These are phyloP conservation scores for Spisula subtruncata DNA, from an alignment of 2,888 invertebrate species.

Conservation along the genomic window DNA sequence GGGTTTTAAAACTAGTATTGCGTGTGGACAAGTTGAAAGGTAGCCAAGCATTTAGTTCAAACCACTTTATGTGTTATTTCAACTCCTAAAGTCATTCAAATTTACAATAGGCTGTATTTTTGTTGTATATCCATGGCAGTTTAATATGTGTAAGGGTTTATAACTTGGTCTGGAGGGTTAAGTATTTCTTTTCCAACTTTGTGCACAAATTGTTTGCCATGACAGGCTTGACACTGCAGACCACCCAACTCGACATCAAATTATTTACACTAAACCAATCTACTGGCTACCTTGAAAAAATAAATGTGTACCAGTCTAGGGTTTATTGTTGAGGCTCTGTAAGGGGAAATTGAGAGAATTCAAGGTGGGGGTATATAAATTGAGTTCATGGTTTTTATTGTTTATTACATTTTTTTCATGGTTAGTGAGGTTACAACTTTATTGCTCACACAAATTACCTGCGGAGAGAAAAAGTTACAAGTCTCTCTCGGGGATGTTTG, in stretches of 20 bases:
- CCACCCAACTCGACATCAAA: slow-evolving; percentile 55
- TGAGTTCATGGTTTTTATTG: slow-evolving; percentile 18
- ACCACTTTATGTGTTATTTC: slow-evolving; percentile 8
- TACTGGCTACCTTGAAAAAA: slow-evolving; percentile 49
- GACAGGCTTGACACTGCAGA: slow-evolving; percentile 30
- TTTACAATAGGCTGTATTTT: background rate
- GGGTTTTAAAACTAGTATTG: background rate
- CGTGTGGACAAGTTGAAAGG: background rate
- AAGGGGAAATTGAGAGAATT: slow-evolving; percentile 10
- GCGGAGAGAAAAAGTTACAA: background rate
- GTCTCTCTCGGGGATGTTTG: background rate
- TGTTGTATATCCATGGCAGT: slow-evolving; percentile 29
- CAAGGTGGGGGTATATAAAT: slow-evolving; percentile 7
- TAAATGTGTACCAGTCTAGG: slow-evolving; percentile 38
- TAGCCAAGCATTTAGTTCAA: slow-evolving; percentile 13
- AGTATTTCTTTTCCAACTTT: slow-evolving; percentile 13
- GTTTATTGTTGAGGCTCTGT: slow-evolving; percentile 43
- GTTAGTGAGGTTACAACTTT: background rate
- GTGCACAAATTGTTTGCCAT: background rate
- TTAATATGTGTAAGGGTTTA: slow-evolving; percentile 16
- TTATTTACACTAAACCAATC: slow-evolving; percentile 42
- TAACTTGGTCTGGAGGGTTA: slow-evolving; percentile 26
- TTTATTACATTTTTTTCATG: slow-evolving; percentile 27
- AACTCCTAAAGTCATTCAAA: slow-evolving; percentile 23
- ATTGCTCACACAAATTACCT: slow-evolving; percentile 25